Evolutionary conservation across 2,888 invertebrate genomes (phyloP), one percentile per base, ranked within the genome.

Genomic region (Bombylius discolor): DNA sequence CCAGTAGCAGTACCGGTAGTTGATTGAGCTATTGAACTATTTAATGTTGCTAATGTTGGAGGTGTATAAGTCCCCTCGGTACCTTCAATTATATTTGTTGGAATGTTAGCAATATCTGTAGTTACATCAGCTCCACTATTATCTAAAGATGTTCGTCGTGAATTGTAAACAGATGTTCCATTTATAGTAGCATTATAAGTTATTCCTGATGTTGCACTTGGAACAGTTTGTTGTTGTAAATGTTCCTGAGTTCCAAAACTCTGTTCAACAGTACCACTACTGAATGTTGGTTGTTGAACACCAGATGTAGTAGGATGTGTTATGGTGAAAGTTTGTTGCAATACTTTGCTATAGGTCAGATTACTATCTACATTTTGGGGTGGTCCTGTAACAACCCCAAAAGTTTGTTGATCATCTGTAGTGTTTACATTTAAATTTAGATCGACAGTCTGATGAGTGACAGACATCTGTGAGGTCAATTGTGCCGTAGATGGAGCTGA

Each of bases 131-230:
- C 23, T n/a, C 64, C 64, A 57, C 69, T 70, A 56, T 70, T 69
- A 56, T 73, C 73, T 12, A 72, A 59, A 4, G 73, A 73, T 5
- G 73, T 70, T 13, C 73, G 68, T 6, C 73, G 65, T 7, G 73
- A 74, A 59, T 70, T 72, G 52, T 68, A 71, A 1, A 70, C 68
- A 5, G 73, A 73, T 5, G 73, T 69, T n/a, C 6, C 11, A 42
- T 42, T 42, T 11, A 11, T 11, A n/a, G 46, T 5, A 31, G 23
- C 5, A 7, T 13, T 7, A 32, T 6, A 12, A 31, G 4, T 42
- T 11, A 11, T 8, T 42, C 11, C 11, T 42, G 8, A 11, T 8
- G 34, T 7, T 3, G 5, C 7, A 36, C 5, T 8, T 7, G 5
- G 4, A 11, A 4, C 4, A 11, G 4, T 4, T 11, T 42, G 39